Evolutionary conservation across 2,888 invertebrate genomes (phyloP), one percentile per base, ranked within the genome.

Genomic region (Zele albiditarsus): DNA sequence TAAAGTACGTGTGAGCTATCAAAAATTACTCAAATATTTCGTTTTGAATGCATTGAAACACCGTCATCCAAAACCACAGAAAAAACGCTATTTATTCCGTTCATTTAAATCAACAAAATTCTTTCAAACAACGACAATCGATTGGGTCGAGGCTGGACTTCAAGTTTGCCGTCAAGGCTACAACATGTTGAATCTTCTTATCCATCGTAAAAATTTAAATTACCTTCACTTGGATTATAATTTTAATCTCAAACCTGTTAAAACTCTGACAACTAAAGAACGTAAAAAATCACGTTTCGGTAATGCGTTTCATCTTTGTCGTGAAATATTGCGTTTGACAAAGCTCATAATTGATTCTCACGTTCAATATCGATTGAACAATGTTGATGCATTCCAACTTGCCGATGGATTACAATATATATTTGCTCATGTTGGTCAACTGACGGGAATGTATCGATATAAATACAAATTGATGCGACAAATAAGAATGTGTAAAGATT

Each of bases 71-170:
- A 99, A 99, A 89, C 96, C 99, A 12, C 99, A 99, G 89, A 99
- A 99, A 90, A 98, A 99, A 87, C 93, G 99, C 76, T 98, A 98
- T 86, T 91, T 99, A 63, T 99, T 99, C 93, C 94, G 99, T 38
- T 99, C 99, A 0, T 99, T 99, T 91, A 99, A 99, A 90, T 97
- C 98, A 0, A 99, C 99, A 0, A 99, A 99, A 90, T 99, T 99
- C 91, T 99, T 99, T 92, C 99, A 99, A 94, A 98, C 98, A 0
- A 99, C 99, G 0, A 98, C 98, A 0, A 91, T 99, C 82, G 99
- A 99, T 90, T 99, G 99, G 99, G 99, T 99, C 2, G 99, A 99
- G 90, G 98, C 98, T 14, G 99, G 99, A 4, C 90, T 99, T 62
- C 99, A 99, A 91, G 97, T 98, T 1, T 99, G 99, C 88, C 93